Conservation (phyloP, 2,113 vertebrate genomes). For the Cebus imitator region DNA sequence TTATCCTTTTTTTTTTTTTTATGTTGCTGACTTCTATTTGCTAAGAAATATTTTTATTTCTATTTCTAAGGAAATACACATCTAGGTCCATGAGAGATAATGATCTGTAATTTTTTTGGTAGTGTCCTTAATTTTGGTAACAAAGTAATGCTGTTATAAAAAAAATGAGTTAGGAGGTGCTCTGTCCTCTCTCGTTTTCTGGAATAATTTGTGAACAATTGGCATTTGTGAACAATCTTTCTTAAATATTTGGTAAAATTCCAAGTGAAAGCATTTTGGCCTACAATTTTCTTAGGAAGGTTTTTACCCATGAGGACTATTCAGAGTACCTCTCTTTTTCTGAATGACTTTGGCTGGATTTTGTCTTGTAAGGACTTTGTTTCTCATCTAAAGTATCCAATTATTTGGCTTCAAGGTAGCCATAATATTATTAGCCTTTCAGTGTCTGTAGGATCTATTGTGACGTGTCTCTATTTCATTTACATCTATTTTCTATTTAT, state of each 20-base stretch:
- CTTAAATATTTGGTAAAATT: constrained; percentile 36
- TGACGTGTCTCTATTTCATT: not conserved
- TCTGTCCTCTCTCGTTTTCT: not conserved
- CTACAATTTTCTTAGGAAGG: not conserved
- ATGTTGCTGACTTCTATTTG: not conserved
- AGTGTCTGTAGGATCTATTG: not conserved
- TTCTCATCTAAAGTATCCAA: not conserved
- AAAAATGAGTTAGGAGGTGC: not conserved
- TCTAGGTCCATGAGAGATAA: not conserved
- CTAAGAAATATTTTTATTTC: not conserved
- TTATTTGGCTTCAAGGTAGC: not conserved
- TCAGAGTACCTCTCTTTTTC: not conserved
- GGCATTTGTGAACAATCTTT: not conserved
- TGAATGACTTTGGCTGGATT: not conserved
- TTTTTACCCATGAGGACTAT: not conserved
- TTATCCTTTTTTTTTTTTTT: not conserved
- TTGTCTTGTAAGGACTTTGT: not conserved
- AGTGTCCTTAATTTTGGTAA: not conserved
- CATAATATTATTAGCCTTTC: not conserved
- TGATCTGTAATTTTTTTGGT: not conserved
- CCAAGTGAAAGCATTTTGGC: not conserved
- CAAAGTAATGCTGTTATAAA: not conserved
- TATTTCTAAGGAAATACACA: constrained; percentile 2
- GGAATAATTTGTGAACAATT: not conserved
- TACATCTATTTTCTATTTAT: not conserved